Percentiles rank a stretch among this genome's conserved stretches.
phyloP scores from a whole-genome alignment of 2,113 vertebrate genomes.

The Podocnemis expansa region DNA sequence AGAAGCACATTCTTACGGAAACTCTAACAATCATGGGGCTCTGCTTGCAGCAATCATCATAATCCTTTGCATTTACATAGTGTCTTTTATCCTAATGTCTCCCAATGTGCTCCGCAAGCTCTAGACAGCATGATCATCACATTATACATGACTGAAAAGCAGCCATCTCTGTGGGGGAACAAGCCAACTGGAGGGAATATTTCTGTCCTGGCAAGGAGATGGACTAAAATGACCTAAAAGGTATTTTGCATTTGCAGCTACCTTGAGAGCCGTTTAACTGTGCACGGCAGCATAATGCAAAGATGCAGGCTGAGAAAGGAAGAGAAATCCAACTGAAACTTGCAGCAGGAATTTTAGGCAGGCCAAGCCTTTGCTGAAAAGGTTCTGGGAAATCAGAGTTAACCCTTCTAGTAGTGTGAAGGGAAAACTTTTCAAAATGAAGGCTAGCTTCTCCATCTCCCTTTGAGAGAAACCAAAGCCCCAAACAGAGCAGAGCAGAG shows the following conservation, averaged over 20 bases:
- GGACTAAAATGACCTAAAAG: background rate
- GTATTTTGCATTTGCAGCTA: background rate
- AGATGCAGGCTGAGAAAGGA: background rate
- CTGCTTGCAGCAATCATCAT: background rate
- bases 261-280: background rate
- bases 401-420: background rate
- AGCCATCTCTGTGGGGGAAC: background rate
- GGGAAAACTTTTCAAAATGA: background rate
- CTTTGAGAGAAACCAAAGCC: background rate
- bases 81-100: background rate
- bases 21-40: background rate
- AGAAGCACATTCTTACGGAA: background rate
- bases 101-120: background rate
- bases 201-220: background rate
- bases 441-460: background rate
- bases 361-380: background rate
- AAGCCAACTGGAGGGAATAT: background rate
- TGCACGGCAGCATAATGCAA: rapidly evolving
- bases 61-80: rapidly evolving
- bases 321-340: background rate
- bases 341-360: background rate
- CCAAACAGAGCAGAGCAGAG: too few species aligned
- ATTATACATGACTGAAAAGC: rapidly evolving
- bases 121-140: background rate
- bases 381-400: background rate